These are phyloP conservation scores for Lepidurus packardi DNA, from an alignment of 1,140 invertebrate genomes.

Conservation along the genomic window DNA sequence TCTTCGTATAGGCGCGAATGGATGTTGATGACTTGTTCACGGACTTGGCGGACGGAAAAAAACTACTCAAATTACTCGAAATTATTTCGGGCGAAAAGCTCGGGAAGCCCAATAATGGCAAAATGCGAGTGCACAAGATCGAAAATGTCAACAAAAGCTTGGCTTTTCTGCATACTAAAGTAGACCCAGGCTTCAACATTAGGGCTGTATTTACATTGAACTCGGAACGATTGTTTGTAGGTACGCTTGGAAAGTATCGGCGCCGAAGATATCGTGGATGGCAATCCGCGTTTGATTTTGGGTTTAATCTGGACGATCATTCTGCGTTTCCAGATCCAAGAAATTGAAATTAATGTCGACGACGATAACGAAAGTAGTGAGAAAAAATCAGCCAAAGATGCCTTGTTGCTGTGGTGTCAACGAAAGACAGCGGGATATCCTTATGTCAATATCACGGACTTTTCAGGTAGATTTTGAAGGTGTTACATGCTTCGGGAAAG, in stretches of 20 bases:
- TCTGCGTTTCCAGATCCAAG: conserved; percentile 93
- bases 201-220: neutral
- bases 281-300: conserved; percentile 81
- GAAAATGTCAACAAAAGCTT: conserved; percentile 99
- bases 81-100: conserved; percentile 98
- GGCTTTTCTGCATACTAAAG: conserved; percentile 95
- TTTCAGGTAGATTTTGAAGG: conserved; percentile 50
- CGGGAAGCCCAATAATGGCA: conserved; percentile 91
- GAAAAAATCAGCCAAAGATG: conserved; percentile 98
- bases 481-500: conserved; percentile 25
- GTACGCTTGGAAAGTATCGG: conserved; percentile 95
- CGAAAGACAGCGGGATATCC: conserved; percentile 75
- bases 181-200: conserved; percentile 42
- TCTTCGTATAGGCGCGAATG: conserved; percentile 58
- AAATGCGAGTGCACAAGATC: conserved; percentile 97
- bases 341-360: conserved; percentile 97
- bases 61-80: conserved; percentile 93
- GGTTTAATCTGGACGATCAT: conserved; percentile 99
- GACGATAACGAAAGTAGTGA: conserved; percentile 96
- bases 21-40: conserved; percentile 95
- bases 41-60: conserved; percentile 91
- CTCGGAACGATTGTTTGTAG: conserved; percentile 48
- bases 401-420: conserved; percentile 96
- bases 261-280: conserved; percentile 98
- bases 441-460: conserved; percentile 73